These are phyloP conservation scores for Cacatua alba DNA, from an alignment of 2,113 vertebrate genomes.

Conservation along the genomic window DNA sequence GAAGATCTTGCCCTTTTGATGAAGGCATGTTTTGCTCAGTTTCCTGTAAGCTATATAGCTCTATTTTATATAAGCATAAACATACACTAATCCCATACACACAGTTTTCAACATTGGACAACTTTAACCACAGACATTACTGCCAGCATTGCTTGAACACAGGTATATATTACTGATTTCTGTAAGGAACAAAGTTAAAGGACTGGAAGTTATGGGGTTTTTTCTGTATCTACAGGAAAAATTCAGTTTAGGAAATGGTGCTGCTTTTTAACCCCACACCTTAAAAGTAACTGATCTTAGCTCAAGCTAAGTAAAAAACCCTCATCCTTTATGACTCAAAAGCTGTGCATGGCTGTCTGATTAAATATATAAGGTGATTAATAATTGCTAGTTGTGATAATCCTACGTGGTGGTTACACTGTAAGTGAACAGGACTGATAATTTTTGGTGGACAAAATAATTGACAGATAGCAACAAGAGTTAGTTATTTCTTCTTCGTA, in stretches of 20 bases:
- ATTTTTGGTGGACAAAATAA: neutral
- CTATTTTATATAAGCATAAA: constrained; percentile 20
- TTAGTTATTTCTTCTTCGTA: neutral
- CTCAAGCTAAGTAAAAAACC: neutral
- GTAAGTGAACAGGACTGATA: neutral
- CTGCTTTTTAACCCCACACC: neutral
- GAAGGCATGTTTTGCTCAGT: neutral
- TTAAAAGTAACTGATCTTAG: neutral
- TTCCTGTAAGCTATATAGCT: constrained; percentile 15
- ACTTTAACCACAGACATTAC: neutral
- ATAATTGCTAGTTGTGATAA: neutral
- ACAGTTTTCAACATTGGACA: neutral
- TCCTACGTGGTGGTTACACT: neutral
- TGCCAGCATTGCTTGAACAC: neutral
- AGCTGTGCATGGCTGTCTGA: neutral
- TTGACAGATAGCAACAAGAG: neutral
- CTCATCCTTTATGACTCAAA: neutral
- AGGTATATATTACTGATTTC: neutral
- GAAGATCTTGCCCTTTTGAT: constrained; percentile 4
- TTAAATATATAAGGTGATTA: neutral
- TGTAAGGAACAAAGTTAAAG: neutral
- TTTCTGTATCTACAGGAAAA: neutral
- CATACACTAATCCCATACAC: neutral
- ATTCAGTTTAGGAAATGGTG: neutral
- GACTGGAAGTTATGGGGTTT: neutral